Evolutionary conservation across 2,888 invertebrate genomes (phyloP).

Genomic region (Mythimna pallens): DNA sequence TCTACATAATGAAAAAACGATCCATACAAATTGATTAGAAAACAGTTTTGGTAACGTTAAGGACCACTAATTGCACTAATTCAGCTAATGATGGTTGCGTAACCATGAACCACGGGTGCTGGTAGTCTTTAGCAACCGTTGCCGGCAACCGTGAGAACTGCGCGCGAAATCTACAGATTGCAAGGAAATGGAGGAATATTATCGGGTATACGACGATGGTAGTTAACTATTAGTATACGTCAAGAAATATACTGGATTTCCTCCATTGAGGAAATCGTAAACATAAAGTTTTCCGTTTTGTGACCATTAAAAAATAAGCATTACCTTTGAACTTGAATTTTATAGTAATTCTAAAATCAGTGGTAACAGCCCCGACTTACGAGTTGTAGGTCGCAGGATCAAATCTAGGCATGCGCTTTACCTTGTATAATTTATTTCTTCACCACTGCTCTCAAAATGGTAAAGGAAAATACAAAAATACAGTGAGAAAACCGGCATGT

Average conservation of each 20-base stretch:
- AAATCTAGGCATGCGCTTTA: no score
- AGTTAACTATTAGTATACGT: not conserved
- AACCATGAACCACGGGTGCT: slow-evolving; percentile 44
- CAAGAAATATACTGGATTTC: slow-evolving; percentile 1
- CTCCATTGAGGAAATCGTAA: not conserved
- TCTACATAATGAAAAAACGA: slow-evolving; percentile 20
- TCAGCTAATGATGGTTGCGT: slow-evolving; percentile 45
- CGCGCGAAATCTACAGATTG: slow-evolving; percentile 8
- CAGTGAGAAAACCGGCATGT: no score
- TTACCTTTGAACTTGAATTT: slow-evolving; percentile 1
- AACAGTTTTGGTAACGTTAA: slow-evolving; percentile 39
- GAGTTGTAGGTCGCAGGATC: no score
- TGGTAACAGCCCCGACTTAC: no score
- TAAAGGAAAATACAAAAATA: no score
- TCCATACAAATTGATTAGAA: slow-evolving; percentile 59
- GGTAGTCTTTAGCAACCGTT: slow-evolving; percentile 35
- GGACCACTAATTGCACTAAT: slow-evolving; percentile 49
- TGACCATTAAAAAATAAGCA: not conserved
- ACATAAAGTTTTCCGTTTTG: not conserved
- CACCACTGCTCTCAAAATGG: no score
- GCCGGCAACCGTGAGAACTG: slow-evolving; percentile 46
- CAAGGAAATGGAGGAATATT: slow-evolving; percentile 29
- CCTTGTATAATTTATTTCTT: no score
- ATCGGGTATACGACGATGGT: not conserved
- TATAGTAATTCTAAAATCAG: not conserved